phyloP scores from a whole-genome alignment of 2,797 vertebrate genomes.

The Aldrovandia affinis region DNA sequence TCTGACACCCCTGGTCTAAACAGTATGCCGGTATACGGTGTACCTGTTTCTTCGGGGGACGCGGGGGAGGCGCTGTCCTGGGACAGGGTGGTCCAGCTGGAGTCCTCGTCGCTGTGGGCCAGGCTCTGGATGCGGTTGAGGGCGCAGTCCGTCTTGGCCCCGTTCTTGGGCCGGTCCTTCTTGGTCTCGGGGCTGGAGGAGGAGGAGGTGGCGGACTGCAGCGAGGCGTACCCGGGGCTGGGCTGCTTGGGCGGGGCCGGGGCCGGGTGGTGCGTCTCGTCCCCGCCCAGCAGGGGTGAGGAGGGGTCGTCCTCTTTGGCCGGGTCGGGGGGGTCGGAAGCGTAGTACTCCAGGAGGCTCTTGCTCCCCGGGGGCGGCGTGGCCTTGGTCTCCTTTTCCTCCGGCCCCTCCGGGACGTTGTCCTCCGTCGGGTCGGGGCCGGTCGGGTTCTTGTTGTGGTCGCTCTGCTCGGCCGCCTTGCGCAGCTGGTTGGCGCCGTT shows the following conservation, averaged over 20 bases:
- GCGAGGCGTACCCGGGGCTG: slow-evolving; percentile 64
- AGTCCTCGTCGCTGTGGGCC: slow-evolving; percentile 88
- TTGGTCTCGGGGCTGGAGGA: slow-evolving; percentile 81
- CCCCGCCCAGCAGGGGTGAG: slow-evolving; percentile 57
- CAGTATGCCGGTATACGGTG: background rate
- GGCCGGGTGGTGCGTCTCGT: slow-evolving; percentile 57
- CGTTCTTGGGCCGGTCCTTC: slow-evolving; percentile 84
- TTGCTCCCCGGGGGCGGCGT: slow-evolving; percentile 85
- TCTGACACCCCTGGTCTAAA: too few species aligned
- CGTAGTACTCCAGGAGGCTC: slow-evolving; percentile 92
- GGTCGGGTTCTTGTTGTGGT: slow-evolving; percentile 84
- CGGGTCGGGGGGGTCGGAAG: slow-evolving; percentile 67
- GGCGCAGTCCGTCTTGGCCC: slow-evolving; percentile 86
- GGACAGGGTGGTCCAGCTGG: slow-evolving; percentile 96
- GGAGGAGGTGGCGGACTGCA: slow-evolving; percentile 69
- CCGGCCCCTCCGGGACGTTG: slow-evolving; percentile 84
- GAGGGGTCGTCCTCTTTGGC: slow-evolving; percentile 61
- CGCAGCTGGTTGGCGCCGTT: slow-evolving; percentile 97
- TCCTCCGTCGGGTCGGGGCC: slow-evolving; percentile 72
- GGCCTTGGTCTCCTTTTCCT: slow-evolving; percentile 82
- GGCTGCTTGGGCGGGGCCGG: slow-evolving; percentile 61
- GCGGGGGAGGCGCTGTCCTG: slow-evolving; percentile 89
- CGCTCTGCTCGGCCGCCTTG: slow-evolving; percentile 88
- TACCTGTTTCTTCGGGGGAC: slow-evolving; percentile 87
- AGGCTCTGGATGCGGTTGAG: slow-evolving; percentile 85